Percentiles rank a stretch among this genome's conserved stretches.
Evolutionary conservation across 2,113 vertebrate genomes (phyloP).

Genomic region (Asarcornis scutulata): DNA sequence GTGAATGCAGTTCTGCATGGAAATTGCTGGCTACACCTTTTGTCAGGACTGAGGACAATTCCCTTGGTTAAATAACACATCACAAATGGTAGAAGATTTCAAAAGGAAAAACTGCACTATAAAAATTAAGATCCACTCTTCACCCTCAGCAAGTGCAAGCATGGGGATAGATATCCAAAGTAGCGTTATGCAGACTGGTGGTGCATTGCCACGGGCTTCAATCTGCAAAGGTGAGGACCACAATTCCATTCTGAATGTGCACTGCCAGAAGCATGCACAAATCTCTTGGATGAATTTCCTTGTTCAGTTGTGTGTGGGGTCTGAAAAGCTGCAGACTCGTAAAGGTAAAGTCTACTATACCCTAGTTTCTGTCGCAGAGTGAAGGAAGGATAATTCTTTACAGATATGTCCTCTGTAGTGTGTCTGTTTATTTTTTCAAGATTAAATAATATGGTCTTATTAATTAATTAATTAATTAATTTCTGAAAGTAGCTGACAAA

Average conservation of each 20-base stretch:
- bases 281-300: neutral
- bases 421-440: neutral
- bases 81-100: neutral
- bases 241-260: neutral
- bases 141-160: neutral
- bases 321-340: neutral
- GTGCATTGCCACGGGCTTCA: neutral
- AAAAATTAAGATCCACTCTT: neutral
- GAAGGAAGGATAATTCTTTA: neutral
- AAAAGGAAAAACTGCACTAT: neutral
- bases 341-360: neutral
- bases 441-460: neutral
- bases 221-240: neutral
- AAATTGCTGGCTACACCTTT: neutral
- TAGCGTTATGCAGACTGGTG: neutral
- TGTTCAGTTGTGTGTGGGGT: neutral
- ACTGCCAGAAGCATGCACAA: fast-evolving
- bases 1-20: neutral
- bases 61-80: neutral
- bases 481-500: neutral
- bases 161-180: neutral
- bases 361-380: neutral
- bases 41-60: neutral
- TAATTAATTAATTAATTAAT: no score
- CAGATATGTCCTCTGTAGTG: neutral